Percentiles rank a stretch among this genome's conserved stretches.
These are phyloP conservation scores for Trichomalopsis sarcophagae DNA, from an alignment of 1,140 invertebrate genomes.

Conservation along the genomic window DNA sequence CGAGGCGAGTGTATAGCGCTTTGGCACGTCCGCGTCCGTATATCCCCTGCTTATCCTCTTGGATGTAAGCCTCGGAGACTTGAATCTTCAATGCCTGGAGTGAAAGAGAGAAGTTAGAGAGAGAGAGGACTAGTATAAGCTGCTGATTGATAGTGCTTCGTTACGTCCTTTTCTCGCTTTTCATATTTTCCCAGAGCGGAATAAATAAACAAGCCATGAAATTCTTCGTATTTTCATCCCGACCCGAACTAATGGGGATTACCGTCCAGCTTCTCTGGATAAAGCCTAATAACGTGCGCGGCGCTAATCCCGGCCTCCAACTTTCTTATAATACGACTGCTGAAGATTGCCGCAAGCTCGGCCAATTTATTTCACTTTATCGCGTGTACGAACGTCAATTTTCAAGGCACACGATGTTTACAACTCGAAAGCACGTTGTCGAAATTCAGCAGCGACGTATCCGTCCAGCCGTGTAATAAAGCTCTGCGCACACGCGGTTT, in stretches of 20 bases:
- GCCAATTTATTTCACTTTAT: background rate
- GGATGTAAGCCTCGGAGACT: background rate
- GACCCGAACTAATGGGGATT: background rate
- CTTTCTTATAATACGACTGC: background rate
- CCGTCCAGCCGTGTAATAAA: background rate
- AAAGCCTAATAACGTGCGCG: background rate
- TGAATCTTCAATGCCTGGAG: background rate
- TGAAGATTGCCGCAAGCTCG: background rate
- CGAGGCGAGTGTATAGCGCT: background rate
- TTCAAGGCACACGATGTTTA: too few species aligned
- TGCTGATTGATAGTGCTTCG: background rate
- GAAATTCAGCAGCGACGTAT: background rate
- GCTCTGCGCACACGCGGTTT: background rate
- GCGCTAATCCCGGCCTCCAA: background rate
- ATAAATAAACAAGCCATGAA: background rate
- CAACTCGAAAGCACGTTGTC: background rate
- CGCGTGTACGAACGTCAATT: too few species aligned
- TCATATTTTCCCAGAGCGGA: background rate
- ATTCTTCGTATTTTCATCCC: background rate
- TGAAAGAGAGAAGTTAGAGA: background rate
- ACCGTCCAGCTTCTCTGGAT: background rate
- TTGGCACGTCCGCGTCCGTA: conserved; percentile 1
- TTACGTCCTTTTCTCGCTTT: background rate
- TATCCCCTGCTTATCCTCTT: conserved; percentile 1
- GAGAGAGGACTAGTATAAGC: background rate